Evolutionary conservation across 2,797 vertebrate genomes (phyloP), one percentile per base, ranked within the genome.

Genomic region (Loriculus beryllinus): DNA sequence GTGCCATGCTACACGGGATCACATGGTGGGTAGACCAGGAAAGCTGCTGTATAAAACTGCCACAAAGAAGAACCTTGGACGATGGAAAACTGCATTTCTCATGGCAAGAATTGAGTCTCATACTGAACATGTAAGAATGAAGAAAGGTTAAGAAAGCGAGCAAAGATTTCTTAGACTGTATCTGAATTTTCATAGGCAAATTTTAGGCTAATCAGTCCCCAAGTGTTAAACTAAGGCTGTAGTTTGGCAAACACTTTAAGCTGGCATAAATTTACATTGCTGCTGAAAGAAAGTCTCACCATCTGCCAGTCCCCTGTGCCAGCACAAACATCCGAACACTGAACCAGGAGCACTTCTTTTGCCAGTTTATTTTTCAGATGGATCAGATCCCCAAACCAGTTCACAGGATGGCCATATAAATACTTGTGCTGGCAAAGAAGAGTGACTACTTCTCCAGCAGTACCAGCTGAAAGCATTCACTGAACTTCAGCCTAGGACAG

Each of bases 241-340:
- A 92, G 87, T 93, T 88, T 96, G 96, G 96, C 95, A 96, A 95
- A 95, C 77, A 48, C 59, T 86, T 94, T 28, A 88, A 86, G 51
- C 74, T 92, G 96, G 96, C 93, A 96, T 95, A 96, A 96, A 96
- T 95, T 95, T 92, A 77, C 77, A 76, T 4, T 59, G 90, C 95
- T 90, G 95, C 90, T 96, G 94, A 95, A 96, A 95, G 94, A 92
- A 95, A 95, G 74, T 84, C 70, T 96, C 83, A 96, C 82, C 95
- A 95, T 96, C 87, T 95, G 91, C 94, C 94, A 93, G 67, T 48
- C 72, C 77, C 25, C 51, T 56, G 77, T 59, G 95, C 96, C 96
- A 96, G 95, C 87, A 96, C 91, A 96, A 96, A 96, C 96, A 96
- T 95, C 95, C 70, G 40, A 93, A 93, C 54, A 48, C 59, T 82